Conservation (phyloP, 2,113 vertebrate species). For the Gadus chalcogrammus region DNA sequence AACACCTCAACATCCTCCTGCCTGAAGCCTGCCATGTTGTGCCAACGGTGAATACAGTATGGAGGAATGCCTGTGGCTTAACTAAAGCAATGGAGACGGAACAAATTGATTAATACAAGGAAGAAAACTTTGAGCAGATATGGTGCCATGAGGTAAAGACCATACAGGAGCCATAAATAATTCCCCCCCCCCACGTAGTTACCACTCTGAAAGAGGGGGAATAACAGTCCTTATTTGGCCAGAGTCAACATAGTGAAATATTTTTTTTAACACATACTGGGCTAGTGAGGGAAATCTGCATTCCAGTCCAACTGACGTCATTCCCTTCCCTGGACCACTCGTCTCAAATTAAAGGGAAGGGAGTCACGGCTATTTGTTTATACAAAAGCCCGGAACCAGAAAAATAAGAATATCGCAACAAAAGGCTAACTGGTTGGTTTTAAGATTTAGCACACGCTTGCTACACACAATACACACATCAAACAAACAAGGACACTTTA, state of each 20-base stretch:
- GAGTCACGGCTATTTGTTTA: conserved; percentile 1
- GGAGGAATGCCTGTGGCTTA: conserved; percentile 11
- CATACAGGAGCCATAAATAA: too few relatives aligned
- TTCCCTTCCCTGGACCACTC: conserved; percentile 37
- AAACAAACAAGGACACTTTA: background rate
- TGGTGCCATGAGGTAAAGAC: too few relatives aligned
- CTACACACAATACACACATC: background rate
- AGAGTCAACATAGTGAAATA: conserved; percentile 34
- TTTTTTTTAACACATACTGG: conserved; percentile 31
- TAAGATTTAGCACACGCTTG: background rate
- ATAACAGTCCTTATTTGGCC: conserved; percentile 63
- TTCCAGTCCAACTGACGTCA: conserved; percentile 66
- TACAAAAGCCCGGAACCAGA: background rate
- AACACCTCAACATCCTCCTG: conserved; percentile 76
- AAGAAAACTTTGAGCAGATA: background rate
- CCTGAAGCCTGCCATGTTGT: conserved; percentile 75
- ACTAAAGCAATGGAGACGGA: conserved; percentile 17
- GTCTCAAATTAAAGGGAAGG: conserved; percentile 43
- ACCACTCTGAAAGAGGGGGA: background rate
- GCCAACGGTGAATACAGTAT: conserved; percentile 31
- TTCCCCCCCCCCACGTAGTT: too few relatives aligned
- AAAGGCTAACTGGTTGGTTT: background rate
- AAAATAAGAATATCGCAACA: background rate
- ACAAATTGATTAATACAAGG: background rate
- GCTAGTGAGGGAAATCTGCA: conserved; percentile 63